Percentiles rank a stretch among this genome's conserved stretches.
phyloP scores from a whole-genome alignment of 2,797 vertebrate genomes.

The Cyprinella venusta region DNA sequence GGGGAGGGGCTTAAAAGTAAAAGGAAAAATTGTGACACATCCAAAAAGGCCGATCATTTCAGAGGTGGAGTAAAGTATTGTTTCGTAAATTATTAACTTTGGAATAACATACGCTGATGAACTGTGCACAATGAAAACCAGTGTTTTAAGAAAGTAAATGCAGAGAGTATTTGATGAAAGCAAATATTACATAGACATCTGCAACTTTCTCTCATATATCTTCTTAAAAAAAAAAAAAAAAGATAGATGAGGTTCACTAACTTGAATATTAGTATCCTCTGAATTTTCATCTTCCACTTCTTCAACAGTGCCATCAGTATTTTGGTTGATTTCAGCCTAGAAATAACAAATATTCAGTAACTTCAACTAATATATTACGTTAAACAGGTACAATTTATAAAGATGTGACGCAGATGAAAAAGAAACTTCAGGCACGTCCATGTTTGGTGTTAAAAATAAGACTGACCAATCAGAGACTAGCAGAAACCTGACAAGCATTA shows the following conservation, averaged over 20 bases:
- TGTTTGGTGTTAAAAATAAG: conserved; percentile 5
- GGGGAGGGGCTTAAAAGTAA: background rate
- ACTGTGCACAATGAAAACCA: background rate
- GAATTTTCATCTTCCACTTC: conserved; percentile 79
- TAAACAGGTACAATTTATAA: background rate
- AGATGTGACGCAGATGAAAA: background rate
- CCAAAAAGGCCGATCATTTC: background rate
- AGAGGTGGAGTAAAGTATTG: background rate
- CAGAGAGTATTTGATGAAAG: background rate
- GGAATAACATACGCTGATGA: background rate
- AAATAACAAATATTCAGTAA: background rate
- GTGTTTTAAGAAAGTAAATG: background rate
- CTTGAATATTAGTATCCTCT: conserved; percentile 88
- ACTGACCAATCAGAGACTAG: conserved; percentile 10
- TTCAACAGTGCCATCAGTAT: conserved; percentile 70
- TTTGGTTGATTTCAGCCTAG: conserved; percentile 90
- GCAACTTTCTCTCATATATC: background rate
- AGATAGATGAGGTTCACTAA: conserved; percentile 59
- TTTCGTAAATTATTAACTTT: background rate
- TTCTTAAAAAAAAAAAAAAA: background rate
- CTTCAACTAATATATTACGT: background rate
- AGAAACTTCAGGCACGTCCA: background rate
- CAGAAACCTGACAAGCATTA: background rate
- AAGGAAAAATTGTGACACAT: background rate
- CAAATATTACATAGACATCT: background rate